phyloP scores from a whole-genome alignment of 1,140 invertebrate genomes.

The Forficula auricularia region DNA sequence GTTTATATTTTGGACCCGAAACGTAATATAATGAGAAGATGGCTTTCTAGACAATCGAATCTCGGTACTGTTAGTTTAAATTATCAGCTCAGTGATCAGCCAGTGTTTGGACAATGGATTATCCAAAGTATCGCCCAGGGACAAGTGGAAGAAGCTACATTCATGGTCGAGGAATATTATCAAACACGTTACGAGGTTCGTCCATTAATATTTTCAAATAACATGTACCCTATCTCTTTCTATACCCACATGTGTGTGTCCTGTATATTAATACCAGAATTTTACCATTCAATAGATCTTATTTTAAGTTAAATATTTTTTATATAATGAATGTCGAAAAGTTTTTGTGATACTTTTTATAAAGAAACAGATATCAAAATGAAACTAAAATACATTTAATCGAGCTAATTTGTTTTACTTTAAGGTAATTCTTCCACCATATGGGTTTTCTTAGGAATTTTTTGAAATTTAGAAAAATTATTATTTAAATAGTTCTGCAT shows the following conservation, averaged over 20 bases:
- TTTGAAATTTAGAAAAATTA: no score
- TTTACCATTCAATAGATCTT: no score
- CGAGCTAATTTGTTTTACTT: no score
- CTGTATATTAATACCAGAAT: no score
- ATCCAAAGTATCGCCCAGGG: slow-evolving; percentile 76
- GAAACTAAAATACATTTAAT: no score
- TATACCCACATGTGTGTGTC: not conserved
- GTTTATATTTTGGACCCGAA: slow-evolving; percentile 78
- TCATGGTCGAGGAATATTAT: slow-evolving; percentile 87
- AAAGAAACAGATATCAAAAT: no score
- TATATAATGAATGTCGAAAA: no score
- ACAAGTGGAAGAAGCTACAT: slow-evolving; percentile 67
- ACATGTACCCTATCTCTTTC: not conserved
- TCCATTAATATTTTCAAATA: slow-evolving; percentile 3
- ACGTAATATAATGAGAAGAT: slow-evolving; percentile 68
- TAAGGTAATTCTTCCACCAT: no score
- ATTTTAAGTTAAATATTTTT: no score
- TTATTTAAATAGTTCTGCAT: no score
- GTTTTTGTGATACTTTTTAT: no score
- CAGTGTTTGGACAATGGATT: slow-evolving; percentile 79
- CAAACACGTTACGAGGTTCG: slow-evolving; percentile 68
- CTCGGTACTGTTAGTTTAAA: slow-evolving; percentile 77
- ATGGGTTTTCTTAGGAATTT: no score
- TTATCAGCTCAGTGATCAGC: slow-evolving; percentile 80
- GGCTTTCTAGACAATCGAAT: slow-evolving; percentile 79